Conservation (phyloP, 2,888 invertebrate species). For the Eupithecia dodoneata region DNA sequence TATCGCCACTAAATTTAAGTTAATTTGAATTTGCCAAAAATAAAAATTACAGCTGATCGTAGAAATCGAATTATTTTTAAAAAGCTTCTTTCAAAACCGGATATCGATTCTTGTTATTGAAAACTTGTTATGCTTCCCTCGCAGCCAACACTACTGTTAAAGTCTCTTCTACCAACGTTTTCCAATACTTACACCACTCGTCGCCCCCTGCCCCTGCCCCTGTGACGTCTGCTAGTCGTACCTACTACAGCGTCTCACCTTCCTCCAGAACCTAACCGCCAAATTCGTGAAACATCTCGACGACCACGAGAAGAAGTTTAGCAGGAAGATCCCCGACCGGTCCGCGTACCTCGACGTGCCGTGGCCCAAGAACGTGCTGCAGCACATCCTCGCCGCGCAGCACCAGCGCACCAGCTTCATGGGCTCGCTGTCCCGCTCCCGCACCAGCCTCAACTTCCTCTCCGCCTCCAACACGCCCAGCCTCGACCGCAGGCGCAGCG, state of each 20-base stretch:
- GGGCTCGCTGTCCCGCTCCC: conserved; percentile 82
- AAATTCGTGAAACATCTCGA: conserved; percentile 73
- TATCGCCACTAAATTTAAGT: too few species aligned
- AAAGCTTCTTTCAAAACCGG: too few species aligned
- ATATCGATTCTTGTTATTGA: neutral
- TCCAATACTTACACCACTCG: neutral
- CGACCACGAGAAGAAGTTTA: conserved; percentile 77
- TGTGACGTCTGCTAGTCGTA: conserved; percentile 8
- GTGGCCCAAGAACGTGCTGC: conserved; percentile 77
- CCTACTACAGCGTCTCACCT: conserved; percentile 20
- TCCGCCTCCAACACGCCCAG: conserved; percentile 66
- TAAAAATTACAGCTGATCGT: too few species aligned
- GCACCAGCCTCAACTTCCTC: conserved; percentile 80
- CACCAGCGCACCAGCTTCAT: conserved; percentile 78
- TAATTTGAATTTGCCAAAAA: too few species aligned
- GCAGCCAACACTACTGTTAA: neutral
- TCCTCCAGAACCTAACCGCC: conserved; percentile 67
- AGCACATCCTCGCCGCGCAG: conserved; percentile 69
- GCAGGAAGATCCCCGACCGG: conserved; percentile 67
- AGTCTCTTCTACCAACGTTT: neutral
- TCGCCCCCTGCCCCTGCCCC: neutral
- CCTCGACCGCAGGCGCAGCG: conserved; percentile 66
- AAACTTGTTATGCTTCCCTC: neutral
- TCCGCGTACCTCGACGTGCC: conserved; percentile 66
- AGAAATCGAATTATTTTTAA: too few species aligned